Evolutionary conservation across 2,888 invertebrate genomes (phyloP), one percentile per base, ranked within the genome.

Genomic region (Subacronicta megacephala): DNA sequence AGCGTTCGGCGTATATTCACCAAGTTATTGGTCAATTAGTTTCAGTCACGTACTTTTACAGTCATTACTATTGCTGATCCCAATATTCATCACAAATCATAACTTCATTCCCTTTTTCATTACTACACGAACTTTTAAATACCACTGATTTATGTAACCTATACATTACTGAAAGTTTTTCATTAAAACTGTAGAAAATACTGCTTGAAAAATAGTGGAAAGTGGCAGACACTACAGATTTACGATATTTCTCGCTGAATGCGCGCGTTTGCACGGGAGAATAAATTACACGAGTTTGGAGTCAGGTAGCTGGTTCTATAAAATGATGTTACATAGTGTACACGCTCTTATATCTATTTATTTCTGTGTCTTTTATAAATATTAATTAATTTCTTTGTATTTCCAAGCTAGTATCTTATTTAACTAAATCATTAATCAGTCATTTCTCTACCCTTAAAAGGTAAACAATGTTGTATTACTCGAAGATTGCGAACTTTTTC

Each of bases 271-370:
- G 43, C 51, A 44, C 40, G 37, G 23, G 12, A 57, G 65, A 44
- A 66, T 65, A 71, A 52, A 66, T 64, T 64, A 57, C 71, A 15
- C 18, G 47, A 51, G 65, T 67, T 50, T 38, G 38, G n/a, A 61
- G 55, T 38, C 67, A 37, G 54, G 47, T 37, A 45, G 62, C n/a
- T 35, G 49, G 44, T 45, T 50, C 61, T 49, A 66, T 66, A 66
- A 55, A 66, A 38, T 42, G 20, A 38, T 41, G 23, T 42, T 43
- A 49, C 35, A 38, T 42, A 37, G 37, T 35, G 18, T 17, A 23
- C 15, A 31, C n/a, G 1, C 17, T 42, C 35, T 29, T 42, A 38
- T 54, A 45, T 35, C 13, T 7, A 35, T 50, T 0, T 49, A 17
- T 35, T 31, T 20, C 6, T 18, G 9, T 18, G 13, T 35, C 2